Percentiles rank a stretch among this genome's conserved stretches.
These are phyloP conservation scores for Drosophila bifasciata DNA, from an alignment of 1,140 invertebrate species.

Conservation along the genomic window DNA sequence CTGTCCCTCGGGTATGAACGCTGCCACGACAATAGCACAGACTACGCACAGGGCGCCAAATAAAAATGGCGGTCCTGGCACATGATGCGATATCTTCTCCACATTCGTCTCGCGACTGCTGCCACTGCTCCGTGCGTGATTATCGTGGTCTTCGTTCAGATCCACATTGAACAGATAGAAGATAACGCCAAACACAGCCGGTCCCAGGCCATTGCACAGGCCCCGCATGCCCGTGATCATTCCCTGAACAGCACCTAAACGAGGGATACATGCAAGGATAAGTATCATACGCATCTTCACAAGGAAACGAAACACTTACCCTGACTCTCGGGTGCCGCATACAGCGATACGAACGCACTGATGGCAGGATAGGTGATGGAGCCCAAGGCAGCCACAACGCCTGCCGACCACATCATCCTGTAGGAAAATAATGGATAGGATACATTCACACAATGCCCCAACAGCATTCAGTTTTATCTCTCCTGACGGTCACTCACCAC, in stretches of 20 bases:
- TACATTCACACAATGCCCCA: neutral
- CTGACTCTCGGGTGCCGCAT: conserved; percentile 98
- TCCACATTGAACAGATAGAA: conserved; percentile 99
- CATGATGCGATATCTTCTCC: conserved; percentile 87
- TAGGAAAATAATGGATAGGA: conserved; percentile 25
- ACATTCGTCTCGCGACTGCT: conserved; percentile 50
- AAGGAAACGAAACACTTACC: conserved; percentile 84
- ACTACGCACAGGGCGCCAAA: conserved; percentile 98
- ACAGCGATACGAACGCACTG: conserved; percentile 98
- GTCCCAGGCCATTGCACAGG: conserved; percentile 96
- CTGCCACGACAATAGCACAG: conserved; percentile 95
- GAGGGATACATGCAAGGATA: neutral
- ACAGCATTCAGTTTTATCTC: neutral
- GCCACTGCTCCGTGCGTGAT: conserved; percentile 68
- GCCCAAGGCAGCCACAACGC: conserved; percentile 96
- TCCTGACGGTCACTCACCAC: conserved; percentile 70
- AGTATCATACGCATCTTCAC: neutral
- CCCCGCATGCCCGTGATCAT: conserved; percentile 99
- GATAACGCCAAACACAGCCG: conserved; percentile 98
- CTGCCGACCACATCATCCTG: conserved; percentile 99
- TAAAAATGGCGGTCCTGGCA: conserved; percentile 99
- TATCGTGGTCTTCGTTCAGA: conserved; percentile 89
- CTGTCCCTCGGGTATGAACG: conserved; percentile 93
- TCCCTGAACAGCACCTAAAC: conserved; percentile 95
- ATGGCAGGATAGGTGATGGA: conserved; percentile 99